Base-by-base conservation (phyloP, 2,113 vertebrate species). In the Psittacula cyanocephala region DNA sequence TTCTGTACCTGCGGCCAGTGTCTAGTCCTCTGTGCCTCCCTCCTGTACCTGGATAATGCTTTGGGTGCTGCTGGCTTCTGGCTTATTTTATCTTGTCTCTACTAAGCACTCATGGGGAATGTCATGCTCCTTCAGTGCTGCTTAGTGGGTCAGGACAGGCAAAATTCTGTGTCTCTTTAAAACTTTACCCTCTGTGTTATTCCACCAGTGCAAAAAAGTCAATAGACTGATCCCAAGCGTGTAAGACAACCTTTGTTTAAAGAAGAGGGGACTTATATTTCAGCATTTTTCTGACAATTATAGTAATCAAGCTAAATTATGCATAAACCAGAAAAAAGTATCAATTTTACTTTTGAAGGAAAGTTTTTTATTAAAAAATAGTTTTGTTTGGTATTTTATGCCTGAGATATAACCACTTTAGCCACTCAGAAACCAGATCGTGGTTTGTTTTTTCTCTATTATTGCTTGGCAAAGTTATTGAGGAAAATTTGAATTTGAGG, bases 201-300 rank as follows among this genome's bases (percentile, higher is more conserved):
- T 75, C 35, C 28, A 65, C 46, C 37, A 68, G 35, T n/a, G 76
- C 43, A 71, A 75, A 50, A 86, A 33, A 96, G 41, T 60, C 39
- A 41, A 25, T 17, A 49, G 90, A 49, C 62, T 84, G 86, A 89
- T 90, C 88, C 82, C 88, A 94, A 93, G 72, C 3, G 1, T 89
- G 96, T 95, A 97, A 96, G 74, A 81, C 39, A 88, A 94, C 92
- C 93, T 96, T 79, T 95, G 92, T 95, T 94, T 96, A 88, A 92
- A 93, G 80, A 83, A 90, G 72, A 81, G 46, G 19, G 75, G 83
- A 92, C 52, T 95, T 95, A 46, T n/a, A 92, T 81, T 96, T 96
- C 95, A 96, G 44, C 88, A 86, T 97, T 96, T 96, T 96, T 95
- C 60, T 96, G 74, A 86, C 88, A 91, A 95, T 97, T 96, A 93